Base-by-base conservation (phyloP, 1,140 invertebrate genomes). In the Drosophila chauvacae region DNA sequence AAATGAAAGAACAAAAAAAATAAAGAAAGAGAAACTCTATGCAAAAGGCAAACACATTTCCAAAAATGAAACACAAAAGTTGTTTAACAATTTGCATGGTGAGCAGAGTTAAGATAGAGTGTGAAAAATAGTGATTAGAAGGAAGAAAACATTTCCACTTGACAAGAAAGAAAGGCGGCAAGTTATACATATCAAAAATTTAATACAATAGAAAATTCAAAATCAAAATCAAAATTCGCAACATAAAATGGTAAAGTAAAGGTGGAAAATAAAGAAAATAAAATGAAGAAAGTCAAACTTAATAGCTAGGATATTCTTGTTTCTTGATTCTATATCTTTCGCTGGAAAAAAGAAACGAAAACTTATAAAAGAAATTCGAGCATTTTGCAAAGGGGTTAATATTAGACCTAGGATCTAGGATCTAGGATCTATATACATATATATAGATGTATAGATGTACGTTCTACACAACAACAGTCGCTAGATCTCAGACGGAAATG, bases 401-500 rank as follows among this genome's bases (percentile, higher is more conserved):
- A 80, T 53, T n/a, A 39, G 53, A 56, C 35, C 35, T 56, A 56
- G 14, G 53, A 45, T 26, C 68, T 63, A 77, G 30, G 61, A 68
- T 53, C 68, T 70, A 77, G 30, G 61, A 68, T 53, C 66, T 70
- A 57, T 69, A 65, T 39, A 47, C 23, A 61, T 9, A 47, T n/a
- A 61, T 30, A 50, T 53, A 61, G 33, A 45, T 62, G 51, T 61
- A 58, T 53, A 61, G 33, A 45, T 62, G 41, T 61, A 58, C 41
- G 37, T 50, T 57, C 42, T 62, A 68, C 66, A 60, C 70, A 56
- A 35, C 66, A 59, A 71, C 53, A 39, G 44, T 60, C 55, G 68
- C 45, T 59, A 41, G n/a, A 33, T 61, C 80, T 83, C 77, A 92
- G 76, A 92, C 87, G 68, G 91, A 92, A 76, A 92, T 90, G 77